A percentile compares a stretch with the other conserved stretches of the same genome.
Conservation (phyloP, 2,888 invertebrate genomes). For the Camponotus fellah region DNA sequence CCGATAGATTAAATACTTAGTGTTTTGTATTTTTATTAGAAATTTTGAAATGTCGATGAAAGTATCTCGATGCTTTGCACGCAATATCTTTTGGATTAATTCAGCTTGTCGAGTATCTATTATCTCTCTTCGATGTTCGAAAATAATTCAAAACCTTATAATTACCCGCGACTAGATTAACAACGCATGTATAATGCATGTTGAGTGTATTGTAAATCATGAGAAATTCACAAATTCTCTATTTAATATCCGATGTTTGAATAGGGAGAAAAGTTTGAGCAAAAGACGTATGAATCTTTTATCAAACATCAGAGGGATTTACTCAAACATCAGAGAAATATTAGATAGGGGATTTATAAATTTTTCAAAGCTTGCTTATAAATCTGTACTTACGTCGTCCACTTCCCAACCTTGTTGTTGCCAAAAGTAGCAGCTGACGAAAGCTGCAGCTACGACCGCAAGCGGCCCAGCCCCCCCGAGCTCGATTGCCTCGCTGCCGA, state of each 20-base stretch:
- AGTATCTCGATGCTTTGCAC: neutral
- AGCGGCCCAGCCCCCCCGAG: conserved; percentile 93
- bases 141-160: neutral
- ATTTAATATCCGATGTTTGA: neutral
- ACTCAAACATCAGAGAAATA: neutral
- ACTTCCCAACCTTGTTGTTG: conserved; percentile 94
- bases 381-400: conserved; percentile 88
- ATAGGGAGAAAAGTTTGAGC: neutral
- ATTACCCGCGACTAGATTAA: neutral
- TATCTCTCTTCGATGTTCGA: too few relatives aligned
- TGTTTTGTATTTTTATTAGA: neutral
- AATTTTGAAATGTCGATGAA: neutral
- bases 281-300: neutral
- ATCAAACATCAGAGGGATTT: neutral
- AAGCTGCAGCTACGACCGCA: conserved; percentile 93
- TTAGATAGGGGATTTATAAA: neutral
- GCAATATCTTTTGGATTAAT: neutral
- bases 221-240: neutral
- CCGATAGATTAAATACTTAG: conserved; percentile 33
- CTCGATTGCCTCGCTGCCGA: conserved; percentile 94
- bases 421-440: conserved; percentile 94
- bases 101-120: too few relatives aligned
- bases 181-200: neutral
- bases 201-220: neutral
- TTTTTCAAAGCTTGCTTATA: neutral